phyloP scores from a whole-genome alignment of 1,140 invertebrate genomes.

The Philotrypesis tridentata region DNA sequence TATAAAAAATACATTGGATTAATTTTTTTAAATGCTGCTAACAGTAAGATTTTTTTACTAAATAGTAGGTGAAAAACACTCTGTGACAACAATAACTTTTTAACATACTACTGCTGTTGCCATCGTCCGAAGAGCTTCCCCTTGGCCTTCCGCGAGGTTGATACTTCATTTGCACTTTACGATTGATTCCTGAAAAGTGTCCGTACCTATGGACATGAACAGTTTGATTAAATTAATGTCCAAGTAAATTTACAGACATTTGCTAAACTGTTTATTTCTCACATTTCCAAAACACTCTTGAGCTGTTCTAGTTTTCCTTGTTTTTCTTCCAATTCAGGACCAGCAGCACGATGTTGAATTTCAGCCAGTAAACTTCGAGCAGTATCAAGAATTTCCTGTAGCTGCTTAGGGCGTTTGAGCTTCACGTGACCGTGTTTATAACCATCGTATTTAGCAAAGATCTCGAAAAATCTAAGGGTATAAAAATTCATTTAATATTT shows the following conservation, averaged over 20 bases:
- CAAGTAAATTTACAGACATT: constrained; percentile 35
- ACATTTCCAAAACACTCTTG: constrained; percentile 99
- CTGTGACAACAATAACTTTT: neutral
- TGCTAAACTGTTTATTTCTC: constrained; percentile 54
- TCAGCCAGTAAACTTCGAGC: constrained; percentile 90
- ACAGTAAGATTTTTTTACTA: neutral
- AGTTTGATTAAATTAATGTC: constrained; percentile 54
- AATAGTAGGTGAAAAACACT: neutral
- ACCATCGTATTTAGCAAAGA: constrained; percentile 98
- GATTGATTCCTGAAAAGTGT: constrained; percentile 99
- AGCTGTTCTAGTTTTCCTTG: constrained; percentile 97
- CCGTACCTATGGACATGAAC: constrained; percentile 87
- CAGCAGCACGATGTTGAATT: constrained; percentile 87
- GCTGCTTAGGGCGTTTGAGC: constrained; percentile 96
- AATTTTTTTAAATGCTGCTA: neutral
- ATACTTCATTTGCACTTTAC: constrained; percentile 99
- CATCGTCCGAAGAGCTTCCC: constrained; percentile 95
- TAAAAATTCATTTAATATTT: constrained; percentile 41
- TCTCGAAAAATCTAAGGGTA: constrained; percentile 92
- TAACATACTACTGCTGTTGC: constrained; percentile 76
- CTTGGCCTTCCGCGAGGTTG: constrained; percentile 95
- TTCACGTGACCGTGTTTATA: constrained; percentile 97
- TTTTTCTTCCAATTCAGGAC: constrained; percentile 96
- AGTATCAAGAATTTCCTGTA: constrained; percentile 98
- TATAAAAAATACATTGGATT: constrained; percentile 56